A percentile compares a stretch with the other conserved stretches of the same genome.
These are phyloP conservation scores for Oryzias celebensis DNA, from an alignment of 2,113 vertebrate species.

Conservation along the genomic window DNA sequence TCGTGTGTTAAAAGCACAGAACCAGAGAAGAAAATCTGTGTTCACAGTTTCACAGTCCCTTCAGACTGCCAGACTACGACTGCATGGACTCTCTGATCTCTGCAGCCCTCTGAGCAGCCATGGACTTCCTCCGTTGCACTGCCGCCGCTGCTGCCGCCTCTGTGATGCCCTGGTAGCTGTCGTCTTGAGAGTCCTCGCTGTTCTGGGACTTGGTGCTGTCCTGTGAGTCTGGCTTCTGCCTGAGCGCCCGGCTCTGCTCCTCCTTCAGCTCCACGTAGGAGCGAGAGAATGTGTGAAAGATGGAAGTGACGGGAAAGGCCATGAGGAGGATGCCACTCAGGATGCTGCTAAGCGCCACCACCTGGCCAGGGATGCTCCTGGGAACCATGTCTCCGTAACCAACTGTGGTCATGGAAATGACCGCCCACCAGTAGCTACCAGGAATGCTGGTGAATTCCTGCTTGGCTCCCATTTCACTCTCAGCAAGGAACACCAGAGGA, in stretches of 20 bases:
- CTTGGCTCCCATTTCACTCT: conserved; percentile 92
- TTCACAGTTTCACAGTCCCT: not conserved
- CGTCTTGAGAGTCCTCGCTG: conserved; percentile 75
- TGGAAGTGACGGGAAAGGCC: conserved; percentile 96
- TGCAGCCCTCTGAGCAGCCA: conserved; percentile 42
- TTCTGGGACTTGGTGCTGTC: conserved; percentile 81
- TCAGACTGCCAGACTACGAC: conserved; percentile 9
- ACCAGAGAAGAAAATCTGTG: no score
- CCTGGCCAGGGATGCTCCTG: conserved; percentile 92
- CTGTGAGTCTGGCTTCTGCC: conserved; percentile 76
- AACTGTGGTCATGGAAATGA: conserved; percentile 98
- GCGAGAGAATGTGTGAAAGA: conserved; percentile 97
- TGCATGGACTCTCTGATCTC: conserved; percentile 50
- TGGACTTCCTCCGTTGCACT: conserved; percentile 49
- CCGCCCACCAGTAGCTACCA: conserved; percentile 96
- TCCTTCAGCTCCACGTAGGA: conserved; percentile 94
- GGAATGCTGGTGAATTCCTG: conserved; percentile 97
- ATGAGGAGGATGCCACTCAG: conserved; percentile 95
- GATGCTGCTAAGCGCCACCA: conserved; percentile 96
- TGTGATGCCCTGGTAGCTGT: conserved; percentile 52
- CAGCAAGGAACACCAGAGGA: conserved; percentile 89
- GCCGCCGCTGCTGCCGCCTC: conserved; percentile 38
- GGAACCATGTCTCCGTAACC: conserved; percentile 98
- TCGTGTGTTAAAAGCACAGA: no score
- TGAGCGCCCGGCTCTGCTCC: conserved; percentile 82